A percentile compares a stretch with the other conserved stretches of the same genome.
Conservation (phyloP, 2,888 invertebrate species). For the Xanthostigma xanthostigma region DNA sequence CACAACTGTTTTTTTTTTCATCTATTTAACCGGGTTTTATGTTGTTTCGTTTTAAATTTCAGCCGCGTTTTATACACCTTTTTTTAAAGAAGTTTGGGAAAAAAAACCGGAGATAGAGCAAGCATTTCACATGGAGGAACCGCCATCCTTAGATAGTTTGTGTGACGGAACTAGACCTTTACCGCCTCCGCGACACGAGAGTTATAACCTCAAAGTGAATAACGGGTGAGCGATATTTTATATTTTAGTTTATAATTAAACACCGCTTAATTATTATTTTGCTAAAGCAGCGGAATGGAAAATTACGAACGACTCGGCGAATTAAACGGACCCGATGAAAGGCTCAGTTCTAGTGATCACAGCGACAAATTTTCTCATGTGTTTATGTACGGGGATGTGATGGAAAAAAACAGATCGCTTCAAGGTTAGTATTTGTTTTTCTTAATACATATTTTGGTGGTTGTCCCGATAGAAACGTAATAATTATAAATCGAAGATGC, state of each 20-base stretch:
- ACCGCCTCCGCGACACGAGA: conserved; percentile 63
- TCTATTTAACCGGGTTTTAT: not conserved
- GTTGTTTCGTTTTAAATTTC: conserved; percentile 18
- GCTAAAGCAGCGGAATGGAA: conserved; percentile 40
- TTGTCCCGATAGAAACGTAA: not conserved
- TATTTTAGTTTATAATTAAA: not conserved
- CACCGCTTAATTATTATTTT: conserved; percentile 1
- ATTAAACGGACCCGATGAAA: conserved; percentile 39
- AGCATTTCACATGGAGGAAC: conserved; percentile 77
- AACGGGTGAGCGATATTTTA: conserved; percentile 29
- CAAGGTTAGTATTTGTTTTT: conserved; percentile 34
- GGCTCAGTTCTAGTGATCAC: conserved; percentile 47
- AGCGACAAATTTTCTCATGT: conserved; percentile 49
- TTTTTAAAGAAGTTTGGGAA: conserved; percentile 94
- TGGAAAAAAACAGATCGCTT: conserved; percentile 28
- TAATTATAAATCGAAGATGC: no score
- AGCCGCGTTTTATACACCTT: conserved; percentile 90
- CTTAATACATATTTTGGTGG: conserved; percentile 4
- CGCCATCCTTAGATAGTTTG: conserved; percentile 34
- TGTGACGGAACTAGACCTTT: conserved; percentile 52
- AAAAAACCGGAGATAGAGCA: conserved; percentile 90
- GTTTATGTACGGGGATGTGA: conserved; percentile 42
- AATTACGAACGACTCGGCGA: conserved; percentile 50
- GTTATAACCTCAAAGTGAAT: conserved; percentile 54
- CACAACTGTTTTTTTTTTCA: conserved; percentile 2